Conservation (phyloP, 1,140 invertebrate genomes). For the Aphis craccivora region DNA sequence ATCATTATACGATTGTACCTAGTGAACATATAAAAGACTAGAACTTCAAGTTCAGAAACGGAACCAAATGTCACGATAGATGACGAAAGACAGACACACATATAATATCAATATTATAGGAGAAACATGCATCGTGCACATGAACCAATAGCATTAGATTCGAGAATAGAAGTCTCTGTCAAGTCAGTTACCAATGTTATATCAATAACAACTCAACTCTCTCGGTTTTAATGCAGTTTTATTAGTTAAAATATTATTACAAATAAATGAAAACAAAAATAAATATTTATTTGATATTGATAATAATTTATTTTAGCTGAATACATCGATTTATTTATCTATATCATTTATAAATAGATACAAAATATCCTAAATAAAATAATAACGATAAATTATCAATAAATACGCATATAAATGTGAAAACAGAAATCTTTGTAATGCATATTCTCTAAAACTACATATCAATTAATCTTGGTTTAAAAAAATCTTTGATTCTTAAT, state of each 20-base stretch:
- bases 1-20: not conserved
- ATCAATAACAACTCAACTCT: not conserved
- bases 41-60: not conserved
- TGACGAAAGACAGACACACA: not conserved
- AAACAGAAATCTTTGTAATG: too few species aligned
- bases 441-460: too few species aligned
- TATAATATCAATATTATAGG: not conserved
- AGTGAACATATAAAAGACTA: not conserved
- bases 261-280: not conserved
- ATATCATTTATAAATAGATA: not conserved
- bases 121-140: not conserved
- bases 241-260: not conserved
- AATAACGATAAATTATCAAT: not conserved
- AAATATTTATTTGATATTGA: not conserved
- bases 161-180: not conserved
- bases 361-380: not conserved
- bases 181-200: not conserved
- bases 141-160: not conserved
- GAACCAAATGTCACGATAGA: not conserved
- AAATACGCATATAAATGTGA: too few species aligned
- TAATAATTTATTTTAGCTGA: not conserved
- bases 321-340: not conserved
- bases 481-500: too few species aligned
- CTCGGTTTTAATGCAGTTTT: not conserved
- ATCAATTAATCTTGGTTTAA: too few species aligned